Base-by-base conservation (phyloP, 1,140 invertebrate genomes). In the Phymastichus coffea region DNA sequence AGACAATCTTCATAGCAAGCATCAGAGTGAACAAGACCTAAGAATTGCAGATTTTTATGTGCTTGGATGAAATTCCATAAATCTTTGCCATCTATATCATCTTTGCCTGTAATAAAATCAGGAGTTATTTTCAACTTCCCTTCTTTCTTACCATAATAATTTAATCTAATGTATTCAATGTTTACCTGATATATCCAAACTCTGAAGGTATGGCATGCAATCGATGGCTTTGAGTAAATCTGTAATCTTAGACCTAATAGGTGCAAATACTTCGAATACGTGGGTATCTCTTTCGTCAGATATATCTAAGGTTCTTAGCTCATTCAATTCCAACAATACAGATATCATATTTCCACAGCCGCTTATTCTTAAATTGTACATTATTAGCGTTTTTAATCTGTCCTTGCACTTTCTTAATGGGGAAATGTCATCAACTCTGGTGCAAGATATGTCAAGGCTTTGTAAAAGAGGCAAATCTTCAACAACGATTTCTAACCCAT, bases 371-470 rank as follows among this genome's bases (percentile, higher is more conserved):
- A 88, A 72, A 74, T 88, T 87, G 65, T 88, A 87, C 82, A 89
- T 84, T 30, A 79, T 81, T 35, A 90, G 70, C 47, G 80, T 83
- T 68, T 83, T 85, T 22, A 90, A 70, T 51, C 84, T 81, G 61
- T 87, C 76, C 72, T 83, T 84, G 66, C 85, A 86, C 63, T 84
- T 84, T 59, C 75, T 76, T 15, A 91, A 72, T 2, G 87, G 84
- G 38, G 81, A 83, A 63, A 92, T 84, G 74, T 89, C 86, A 63
- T 83, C 83, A 17, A 92, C 84, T 61, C 80, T 73, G 23, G 88
- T 91, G 55, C 82, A 81, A 28, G 89, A 90, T 63, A 91, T 88
- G 69, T 91, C 87, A 30, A 92, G 70, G 67, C 75, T 84, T 70
- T 89, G 86, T 44, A 92, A 74, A 56, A 80, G 73, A 20, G 83